phyloP scores from a whole-genome alignment of 2,797 vertebrate genomes.

The Coregonus ussuriensis region DNA sequence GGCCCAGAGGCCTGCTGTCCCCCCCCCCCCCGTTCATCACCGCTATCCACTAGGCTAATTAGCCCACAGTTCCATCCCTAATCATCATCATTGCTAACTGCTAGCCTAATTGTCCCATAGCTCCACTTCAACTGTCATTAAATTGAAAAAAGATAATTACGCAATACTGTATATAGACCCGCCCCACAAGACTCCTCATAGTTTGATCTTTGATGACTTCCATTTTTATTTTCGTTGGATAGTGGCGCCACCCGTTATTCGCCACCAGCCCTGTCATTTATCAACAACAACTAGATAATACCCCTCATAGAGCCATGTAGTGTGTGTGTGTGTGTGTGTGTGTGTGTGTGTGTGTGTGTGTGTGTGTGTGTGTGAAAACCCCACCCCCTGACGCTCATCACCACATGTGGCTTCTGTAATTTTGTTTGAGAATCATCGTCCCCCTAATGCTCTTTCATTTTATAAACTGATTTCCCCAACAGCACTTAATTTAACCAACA shows the following conservation, averaged over 20 bases:
- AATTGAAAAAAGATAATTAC: constrained; percentile 65
- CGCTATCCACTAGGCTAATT: constrained; percentile 69
- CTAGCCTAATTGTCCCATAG: constrained; percentile 65
- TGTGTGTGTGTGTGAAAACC: neutral
- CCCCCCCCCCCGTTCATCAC: constrained; percentile 68
- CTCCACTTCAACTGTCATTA: constrained; percentile 69
- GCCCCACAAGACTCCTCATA: constrained; percentile 12
- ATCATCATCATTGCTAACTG: constrained; percentile 75
- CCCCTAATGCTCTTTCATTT: constrained; percentile 59
- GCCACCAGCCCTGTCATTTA: neutral
- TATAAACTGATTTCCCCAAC: constrained; percentile 68
- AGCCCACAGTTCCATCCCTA: constrained; percentile 74
- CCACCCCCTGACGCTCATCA: constrained; percentile 20
- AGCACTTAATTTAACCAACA: too few relatives aligned
- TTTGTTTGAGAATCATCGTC: constrained; percentile 16
- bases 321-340: too few relatives aligned
- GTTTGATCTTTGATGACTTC: constrained; percentile 33
- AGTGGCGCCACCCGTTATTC: constrained; percentile 3
- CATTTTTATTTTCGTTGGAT: constrained; percentile 31
- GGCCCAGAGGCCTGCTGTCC: constrained; percentile 56
- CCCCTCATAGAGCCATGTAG: constrained; percentile 26
- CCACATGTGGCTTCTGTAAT: constrained; percentile 56
- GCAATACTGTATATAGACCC: constrained; percentile 32
- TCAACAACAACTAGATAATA: neutral
- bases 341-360: too few relatives aligned